Conservation (phyloP, 2,888 invertebrate genomes). For the Steinernema hermaphroditum region DNA sequence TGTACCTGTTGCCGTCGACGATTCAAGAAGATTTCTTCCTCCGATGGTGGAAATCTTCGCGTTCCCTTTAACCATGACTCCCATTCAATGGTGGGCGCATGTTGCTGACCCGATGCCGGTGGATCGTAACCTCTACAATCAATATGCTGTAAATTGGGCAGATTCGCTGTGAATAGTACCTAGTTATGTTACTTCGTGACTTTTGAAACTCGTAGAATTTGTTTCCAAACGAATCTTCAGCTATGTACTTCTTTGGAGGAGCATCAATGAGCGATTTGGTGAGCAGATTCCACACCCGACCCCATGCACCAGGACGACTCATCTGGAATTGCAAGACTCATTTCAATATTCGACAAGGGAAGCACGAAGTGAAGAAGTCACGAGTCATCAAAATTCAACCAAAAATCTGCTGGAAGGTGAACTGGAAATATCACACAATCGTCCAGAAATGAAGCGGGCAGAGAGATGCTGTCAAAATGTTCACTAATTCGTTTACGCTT, state of each 20-base stretch:
- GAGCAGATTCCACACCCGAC: slow-evolving; percentile 46
- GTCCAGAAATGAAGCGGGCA: not conserved
- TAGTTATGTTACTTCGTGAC: slow-evolving; percentile 36
- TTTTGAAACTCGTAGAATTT: slow-evolving; percentile 57
- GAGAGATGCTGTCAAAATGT: no score
- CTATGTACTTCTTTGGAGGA: slow-evolving; percentile 48
- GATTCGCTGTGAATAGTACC: not conserved
- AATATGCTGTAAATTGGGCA: not conserved
- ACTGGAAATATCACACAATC: not conserved
- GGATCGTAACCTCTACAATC: slow-evolving; percentile 58
- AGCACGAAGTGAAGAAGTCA: not conserved
- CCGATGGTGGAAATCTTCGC: slow-evolving; percentile 61
- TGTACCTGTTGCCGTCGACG: slow-evolving; percentile 53
- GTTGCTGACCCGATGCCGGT: slow-evolving; percentile 27
- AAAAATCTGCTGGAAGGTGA: not conserved
- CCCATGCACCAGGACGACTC: slow-evolving; percentile 56
- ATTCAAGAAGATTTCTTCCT: slow-evolving; percentile 59
- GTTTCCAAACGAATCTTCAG: slow-evolving; percentile 59
- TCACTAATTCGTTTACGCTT: no score
- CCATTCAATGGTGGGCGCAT: slow-evolving; percentile 60
- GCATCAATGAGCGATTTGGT: slow-evolving; percentile 52
- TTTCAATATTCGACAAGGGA: not conserved
- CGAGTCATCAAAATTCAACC: no score
- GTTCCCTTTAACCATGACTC: slow-evolving; percentile 60
- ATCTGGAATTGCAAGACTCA: slow-evolving; percentile 35